These are phyloP conservation scores for Hormaphis cornu DNA, from an alignment of 1,140 invertebrate genomes.

Conservation along the genomic window DNA sequence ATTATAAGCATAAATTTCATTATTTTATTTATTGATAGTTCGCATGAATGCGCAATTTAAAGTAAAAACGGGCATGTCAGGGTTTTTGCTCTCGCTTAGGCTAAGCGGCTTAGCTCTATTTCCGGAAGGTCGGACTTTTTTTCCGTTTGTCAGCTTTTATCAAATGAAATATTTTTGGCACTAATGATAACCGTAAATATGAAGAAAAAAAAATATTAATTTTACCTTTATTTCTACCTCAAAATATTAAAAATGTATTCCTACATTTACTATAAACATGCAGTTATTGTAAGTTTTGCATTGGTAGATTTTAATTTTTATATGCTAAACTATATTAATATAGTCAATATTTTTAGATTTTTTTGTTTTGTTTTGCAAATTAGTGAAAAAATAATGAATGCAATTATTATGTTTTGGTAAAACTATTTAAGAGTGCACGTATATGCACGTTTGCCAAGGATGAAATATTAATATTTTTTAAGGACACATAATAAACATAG, in stretches of 20 bases:
- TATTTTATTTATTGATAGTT: background rate
- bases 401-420: no score
- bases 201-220: background rate
- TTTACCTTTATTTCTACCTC: background rate
- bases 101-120: constrained; percentile 15
- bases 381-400: no score
- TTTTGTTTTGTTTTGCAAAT: no score
- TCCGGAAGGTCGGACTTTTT: constrained; percentile 25
- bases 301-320: no score
- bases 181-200: constrained; percentile 14
- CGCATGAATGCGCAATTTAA: background rate
- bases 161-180: constrained; percentile 22
- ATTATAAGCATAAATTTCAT: background rate
- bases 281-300: no score
- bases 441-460: background rate
- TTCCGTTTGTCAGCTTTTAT: constrained; percentile 13
- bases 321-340: no score
- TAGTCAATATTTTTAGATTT: no score
- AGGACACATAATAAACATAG: background rate
- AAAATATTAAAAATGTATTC: background rate
- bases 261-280: no score
- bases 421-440: no score
- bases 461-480: background rate
- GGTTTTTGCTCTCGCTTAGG: no score
- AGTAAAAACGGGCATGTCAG: background rate